Base-by-base conservation (phyloP, 2,797 vertebrate species). In the Gobio occitaniae region DNA sequence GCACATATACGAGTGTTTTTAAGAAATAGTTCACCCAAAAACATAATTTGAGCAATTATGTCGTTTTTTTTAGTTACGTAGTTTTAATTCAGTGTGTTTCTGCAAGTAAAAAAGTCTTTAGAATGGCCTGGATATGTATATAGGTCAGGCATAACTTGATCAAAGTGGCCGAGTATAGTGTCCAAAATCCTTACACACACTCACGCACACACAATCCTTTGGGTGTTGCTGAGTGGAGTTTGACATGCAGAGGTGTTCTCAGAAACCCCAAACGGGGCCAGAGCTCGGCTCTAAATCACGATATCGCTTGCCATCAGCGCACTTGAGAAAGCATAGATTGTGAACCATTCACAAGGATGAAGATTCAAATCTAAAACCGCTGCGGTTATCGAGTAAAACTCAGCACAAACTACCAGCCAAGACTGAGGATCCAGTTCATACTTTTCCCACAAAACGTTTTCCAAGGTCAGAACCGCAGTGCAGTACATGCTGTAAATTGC, bases 281-380 rank as follows among this genome's bases (percentile, higher is more conserved):
- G 90, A 86, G 87, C 84, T 91, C 93, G 92, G 91, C 92, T 84
- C 77, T 91, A 90, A 93, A 94, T 89, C 91, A 91, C 91, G 90
- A 86, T 94, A 94, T 92, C 93, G 92, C 90, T 93, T 89, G 83
- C 88, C 85, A 93, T 93, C 92, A 87, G 86, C 91, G 90, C 90
- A 87, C 92, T 92, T 90, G 92, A 90, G 91, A 94, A 94, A 93
- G 90, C 90, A 87, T 89, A 90, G 90, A 86, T 90, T 90, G 87
- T 91, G 93, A 87, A 93, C 91, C 92, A 91, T 86, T 90, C 84
- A 81, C 82, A 84, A 92, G 92, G 90, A 93, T 56, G 66, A 74
- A 78, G 17, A 86, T 80, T n/a, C 19, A 12, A 85, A 72, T 80
- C 59, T 47, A 52, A 86, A 88, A 88, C 78, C 56, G 16, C 54